These are phyloP conservation scores for Epizoanthus illoricatus DNA, from an alignment of 92 coral and sea anemone species.

Conservation along the genomic window DNA sequence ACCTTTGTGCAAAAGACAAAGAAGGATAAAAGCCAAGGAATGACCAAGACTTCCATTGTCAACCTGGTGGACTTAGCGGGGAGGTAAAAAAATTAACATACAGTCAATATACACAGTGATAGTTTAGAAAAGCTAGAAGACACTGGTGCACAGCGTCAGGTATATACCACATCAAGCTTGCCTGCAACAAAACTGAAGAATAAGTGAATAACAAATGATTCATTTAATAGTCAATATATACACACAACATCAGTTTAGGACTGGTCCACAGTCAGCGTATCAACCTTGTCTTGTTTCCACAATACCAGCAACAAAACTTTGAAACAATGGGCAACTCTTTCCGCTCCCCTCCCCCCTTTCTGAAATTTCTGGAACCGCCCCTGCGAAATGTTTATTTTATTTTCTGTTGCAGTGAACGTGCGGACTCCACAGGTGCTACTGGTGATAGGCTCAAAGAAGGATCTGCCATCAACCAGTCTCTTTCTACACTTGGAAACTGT, in stretches of 20 bases:
- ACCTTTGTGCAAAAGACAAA: constrained; percentile 72
- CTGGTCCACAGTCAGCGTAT: too few relatives aligned
- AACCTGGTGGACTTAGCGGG: constrained; percentile 96
- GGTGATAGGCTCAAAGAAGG: constrained; percentile 95
- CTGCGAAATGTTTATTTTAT: neutral
- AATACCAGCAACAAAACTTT: too few relatives aligned
- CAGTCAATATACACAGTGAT: neutral
- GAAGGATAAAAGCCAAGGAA: constrained; percentile 81
- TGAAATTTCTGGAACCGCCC: too few relatives aligned
- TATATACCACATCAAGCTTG: too few relatives aligned
- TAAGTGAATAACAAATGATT: too few relatives aligned
- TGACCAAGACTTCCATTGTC: constrained; percentile 90
- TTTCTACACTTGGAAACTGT: constrained; percentile 88
- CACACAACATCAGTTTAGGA: too few relatives aligned
- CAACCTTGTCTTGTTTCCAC: too few relatives aligned
- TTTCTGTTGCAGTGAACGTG: constrained; percentile 70
- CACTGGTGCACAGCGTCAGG: neutral
- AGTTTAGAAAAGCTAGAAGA: neutral
- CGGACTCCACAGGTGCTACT: constrained; percentile 95
- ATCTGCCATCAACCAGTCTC: constrained; percentile 86
- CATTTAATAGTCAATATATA: too few relatives aligned
- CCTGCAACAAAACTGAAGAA: too few relatives aligned
- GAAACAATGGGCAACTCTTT: too few relatives aligned
- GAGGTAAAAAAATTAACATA: constrained; percentile 55
- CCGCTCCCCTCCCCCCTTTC: too few relatives aligned